Evolutionary conservation across 2,888 invertebrate genomes (phyloP), one percentile per base, ranked within the genome.

Genomic region (Argynnis bischoffii): DNA sequence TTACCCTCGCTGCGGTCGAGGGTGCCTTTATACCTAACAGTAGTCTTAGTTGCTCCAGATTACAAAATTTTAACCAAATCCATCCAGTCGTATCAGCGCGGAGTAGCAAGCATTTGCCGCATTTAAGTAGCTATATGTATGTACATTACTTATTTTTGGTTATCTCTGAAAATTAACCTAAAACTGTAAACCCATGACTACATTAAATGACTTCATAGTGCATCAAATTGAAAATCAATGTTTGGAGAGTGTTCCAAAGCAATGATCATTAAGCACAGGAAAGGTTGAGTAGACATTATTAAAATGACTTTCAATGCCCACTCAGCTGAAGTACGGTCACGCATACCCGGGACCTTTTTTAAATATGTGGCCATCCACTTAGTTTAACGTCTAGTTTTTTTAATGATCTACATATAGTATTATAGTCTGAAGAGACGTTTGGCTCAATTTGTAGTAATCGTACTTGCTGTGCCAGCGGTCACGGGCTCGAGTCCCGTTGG

Each of bases 241-340:
- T 60, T 55, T 31, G 46, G 35, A 55, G 63, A 55, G 63, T 55
- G 55, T 51, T 35, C 54, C 41, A 35, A 63, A 51, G 67, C 61
- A 63, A 59, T 59, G 61, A 54, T 61, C 69, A 66, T 69, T 71
- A 69, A 55, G 46, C 47, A 35, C 64, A 53, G 57, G 63, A 56
- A 64, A 71, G 63, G 56, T 66, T 67, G 64, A 69, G 57, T 56
- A 64, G 69, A 84, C 82, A 82, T 85, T 87, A 84, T 83, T 81
- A 83, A 84, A 86, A 85, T 85, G 79, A 77, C 76, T 72, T 77
- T 76, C 74, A 76, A 79, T 78, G 78, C 75, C 78, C 80, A 79
- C 79, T 84, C 64, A 78, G 74, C 79, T 80, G 75, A 79, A 82
- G 84, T 81, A 76, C 79, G 84, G 84, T 84, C 67, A 63, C 56